Evolutionary conservation across 2,797 vertebrate genomes (phyloP), one percentile per base, ranked within the genome.

Genomic region (Cryptoblepharus egeriae): DNA sequence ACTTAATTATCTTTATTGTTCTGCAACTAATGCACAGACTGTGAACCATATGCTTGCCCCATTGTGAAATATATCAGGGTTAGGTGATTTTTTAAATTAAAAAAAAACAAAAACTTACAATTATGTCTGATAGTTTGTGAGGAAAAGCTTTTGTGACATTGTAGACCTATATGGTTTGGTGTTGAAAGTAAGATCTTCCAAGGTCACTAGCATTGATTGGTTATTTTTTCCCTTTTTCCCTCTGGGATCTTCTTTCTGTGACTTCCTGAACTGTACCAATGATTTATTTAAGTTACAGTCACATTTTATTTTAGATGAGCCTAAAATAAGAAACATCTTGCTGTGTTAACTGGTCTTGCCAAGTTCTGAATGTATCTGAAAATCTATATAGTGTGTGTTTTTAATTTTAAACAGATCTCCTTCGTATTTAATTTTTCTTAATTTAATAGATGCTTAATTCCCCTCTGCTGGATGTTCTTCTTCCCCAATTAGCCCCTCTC

Each of bases 1-100:
- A 78, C 88, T 90, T 93, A 90, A 91, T 92, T 91, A 89, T 90
- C 89, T 52, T 88, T 86, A 87, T 88, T 89, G 85, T 91, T 82
- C 18, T 88, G 88, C 80, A 90, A 85, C 73, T 78, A 83, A 1
- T 84, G 84, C 75, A 76, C 81, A 90, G 91, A 87, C 83, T 88
- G 84, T 83, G 39, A 52, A 75, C 89, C 92, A 92, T 92, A 93
- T 93, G 92, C 83, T 91, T 87, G 87, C 83, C 64, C 80, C 61
- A 91, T 92, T 88, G 86, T 82, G 0, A 1, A 64, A 80, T n/a
- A n/a, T 76, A 52, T 82, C 75, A 87, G 86, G 82, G 90, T 83
- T 82, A 83, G 42, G 37, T 85, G 11, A 11, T 15, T 72, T 84
- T 30, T 75, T 81, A n/a, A n/a, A n/a, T n/a, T n/a, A 78, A 60